Evolutionary conservation across 2,113 vertebrate genomes (phyloP), one percentile per base, ranked within the genome.

Genomic region (Microcebus ravelobensis): DNA sequence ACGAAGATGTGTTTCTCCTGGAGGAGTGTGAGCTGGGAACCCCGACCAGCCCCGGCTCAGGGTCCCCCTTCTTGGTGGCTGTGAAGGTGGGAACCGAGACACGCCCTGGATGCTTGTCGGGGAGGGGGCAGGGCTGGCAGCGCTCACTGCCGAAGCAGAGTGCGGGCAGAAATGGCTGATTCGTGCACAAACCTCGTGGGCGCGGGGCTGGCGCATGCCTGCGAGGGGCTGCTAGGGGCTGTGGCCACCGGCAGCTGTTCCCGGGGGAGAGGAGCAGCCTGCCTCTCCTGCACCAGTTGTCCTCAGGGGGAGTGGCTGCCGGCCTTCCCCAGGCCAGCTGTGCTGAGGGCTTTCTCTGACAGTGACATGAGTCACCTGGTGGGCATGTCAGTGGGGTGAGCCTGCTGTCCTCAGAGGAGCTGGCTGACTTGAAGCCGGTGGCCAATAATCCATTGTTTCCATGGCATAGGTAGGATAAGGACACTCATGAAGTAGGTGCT

Each of bases 1-100:
- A 99, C 96, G 99, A 99, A 98, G 99, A 99, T 97, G 98, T 98
- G 95, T 98, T 99, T 98, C 98, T 99, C n/a, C 97, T 98, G 97
- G 99, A 99, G 98, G 99, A 99, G 97, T 98, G 98, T 65, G 99
- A 99, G 97, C 98, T 99, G 63, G 99, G 99, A 91, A 98, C 98
- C 83, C 99, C 99, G 97, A 98, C 98, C 96, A 99, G 98, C 96
- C 99, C 98, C 4, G 93, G 97, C 93, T 97, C 98, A 70, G 98
- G 93, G 94, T 98, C 98, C 98, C 98, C 99, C 82, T 99, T 98
- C 98, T 94, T 97, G 55, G 74, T 92, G 90, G 55, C 98, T 89
- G 96, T 99, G 97, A 99, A 99, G 99, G 99, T 99, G 99, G 99
- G 99, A 98, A 13, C 84, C 82, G 27, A 59, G 97, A 97, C 95